Conservation (phyloP, 2,797 vertebrate genomes). For the Cheirogaleus major region DNA sequence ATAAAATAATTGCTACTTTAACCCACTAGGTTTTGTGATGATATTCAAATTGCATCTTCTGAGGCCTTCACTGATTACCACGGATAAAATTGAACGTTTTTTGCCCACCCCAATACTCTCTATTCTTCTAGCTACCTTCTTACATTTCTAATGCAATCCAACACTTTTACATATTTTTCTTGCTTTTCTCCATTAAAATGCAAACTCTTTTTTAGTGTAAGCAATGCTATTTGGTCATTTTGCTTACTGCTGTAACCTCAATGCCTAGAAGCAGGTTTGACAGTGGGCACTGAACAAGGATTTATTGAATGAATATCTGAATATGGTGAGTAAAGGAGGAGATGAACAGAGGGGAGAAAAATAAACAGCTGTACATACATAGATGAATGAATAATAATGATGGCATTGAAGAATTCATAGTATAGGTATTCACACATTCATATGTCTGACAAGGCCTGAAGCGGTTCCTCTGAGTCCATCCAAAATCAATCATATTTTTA, state of each 20-base stretch:
- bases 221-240: neutral
- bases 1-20: neutral
- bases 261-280: neutral
- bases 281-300: neutral
- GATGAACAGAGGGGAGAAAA: too few relatives aligned
- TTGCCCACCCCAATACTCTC: neutral
- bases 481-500: neutral
- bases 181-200: neutral
- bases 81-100: accelerated
- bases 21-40: neutral
- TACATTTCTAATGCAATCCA: neutral
- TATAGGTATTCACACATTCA: neutral
- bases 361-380: neutral
- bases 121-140: neutral
- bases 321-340: neutral
- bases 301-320: neutral
- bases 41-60: neutral
- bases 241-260: neutral
- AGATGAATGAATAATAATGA: neutral
- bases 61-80: neutral
- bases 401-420: accelerated
- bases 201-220: neutral
- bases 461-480: neutral
- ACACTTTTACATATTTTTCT: neutral
- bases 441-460: neutral